These are phyloP conservation scores for Phenacoccus solenopsis DNA, from an alignment of 1,140 invertebrate genomes.

Conservation along the genomic window DNA sequence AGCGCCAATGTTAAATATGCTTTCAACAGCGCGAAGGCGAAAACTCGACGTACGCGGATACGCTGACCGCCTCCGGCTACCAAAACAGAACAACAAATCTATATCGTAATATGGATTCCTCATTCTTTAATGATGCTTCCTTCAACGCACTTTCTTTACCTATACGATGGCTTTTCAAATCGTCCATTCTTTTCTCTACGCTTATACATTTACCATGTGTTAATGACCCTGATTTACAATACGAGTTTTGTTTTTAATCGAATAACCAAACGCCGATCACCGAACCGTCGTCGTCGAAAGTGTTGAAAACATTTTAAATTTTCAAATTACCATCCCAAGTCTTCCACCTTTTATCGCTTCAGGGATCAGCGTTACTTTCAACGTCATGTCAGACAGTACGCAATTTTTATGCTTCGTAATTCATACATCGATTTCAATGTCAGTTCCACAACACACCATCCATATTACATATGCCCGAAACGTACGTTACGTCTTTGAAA, in stretches of 20 bases:
- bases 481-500: no score
- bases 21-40: background rate
- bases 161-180: background rate
- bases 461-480: no score
- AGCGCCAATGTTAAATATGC: conserved; percentile 12
- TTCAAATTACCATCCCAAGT: background rate
- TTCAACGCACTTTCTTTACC: conserved; percentile 7
- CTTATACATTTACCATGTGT: background rate
- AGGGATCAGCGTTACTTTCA: background rate
- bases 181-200: background rate
- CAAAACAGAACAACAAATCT: conserved; percentile 12
- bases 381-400: no score
- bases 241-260: background rate
- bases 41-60: background rate
- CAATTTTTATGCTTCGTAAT: conserved; percentile 2
- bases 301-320: background rate
- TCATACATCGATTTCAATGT: background rate
- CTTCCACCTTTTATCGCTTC: background rate
- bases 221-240: conserved; percentile 9
- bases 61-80: background rate
- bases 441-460: no score
- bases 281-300: no score
- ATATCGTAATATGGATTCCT: conserved; percentile 13
- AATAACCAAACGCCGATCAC: no score
- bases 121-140: conserved; percentile 15